Evolutionary conservation across 1,140 invertebrate species (phyloP).

Genomic region (Babylonia areolata): DNA sequence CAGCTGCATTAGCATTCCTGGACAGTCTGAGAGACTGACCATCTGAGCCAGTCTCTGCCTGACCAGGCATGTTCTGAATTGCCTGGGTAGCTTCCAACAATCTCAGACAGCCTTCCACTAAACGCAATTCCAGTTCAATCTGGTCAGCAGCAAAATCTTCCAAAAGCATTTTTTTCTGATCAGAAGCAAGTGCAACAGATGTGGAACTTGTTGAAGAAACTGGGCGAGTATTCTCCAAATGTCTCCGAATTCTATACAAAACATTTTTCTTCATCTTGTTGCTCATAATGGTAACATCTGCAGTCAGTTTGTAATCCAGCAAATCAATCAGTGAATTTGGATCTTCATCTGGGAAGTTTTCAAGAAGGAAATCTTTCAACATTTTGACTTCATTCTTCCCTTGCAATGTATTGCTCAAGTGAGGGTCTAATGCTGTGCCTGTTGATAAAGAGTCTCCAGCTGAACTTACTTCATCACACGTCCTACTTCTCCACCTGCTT

Average conservation of each 20-base stretch:
- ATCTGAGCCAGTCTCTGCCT: not conserved
- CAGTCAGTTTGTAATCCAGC: not conserved
- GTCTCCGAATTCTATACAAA: not conserved
- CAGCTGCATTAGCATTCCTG: not conserved
- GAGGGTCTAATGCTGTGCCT: not conserved
- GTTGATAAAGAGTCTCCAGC: not conserved
- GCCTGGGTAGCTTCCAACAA: conserved; percentile 27
- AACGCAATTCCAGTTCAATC: conserved; percentile 14
- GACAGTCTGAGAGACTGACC: not conserved
- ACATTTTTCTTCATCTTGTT: conserved; percentile 18
- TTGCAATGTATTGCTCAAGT: not conserved
- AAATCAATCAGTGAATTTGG: not conserved
- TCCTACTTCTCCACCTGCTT: not conserved
- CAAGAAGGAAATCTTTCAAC: conserved; percentile 2
- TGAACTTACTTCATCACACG: not conserved
- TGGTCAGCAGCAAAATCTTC: conserved; percentile 19
- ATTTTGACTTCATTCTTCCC: not conserved
- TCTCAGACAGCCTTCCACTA: conserved; percentile 1
- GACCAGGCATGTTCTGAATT: not conserved
- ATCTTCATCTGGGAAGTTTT: not conserved
- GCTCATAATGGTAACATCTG: not conserved
- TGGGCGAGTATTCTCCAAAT: not conserved
- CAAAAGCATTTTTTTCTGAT: not conserved
- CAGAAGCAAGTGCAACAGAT: not conserved
- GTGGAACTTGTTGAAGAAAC: not conserved